Evolutionary conservation across 2,888 invertebrate species (phyloP).

Genomic region (Thera britannica): DNA sequence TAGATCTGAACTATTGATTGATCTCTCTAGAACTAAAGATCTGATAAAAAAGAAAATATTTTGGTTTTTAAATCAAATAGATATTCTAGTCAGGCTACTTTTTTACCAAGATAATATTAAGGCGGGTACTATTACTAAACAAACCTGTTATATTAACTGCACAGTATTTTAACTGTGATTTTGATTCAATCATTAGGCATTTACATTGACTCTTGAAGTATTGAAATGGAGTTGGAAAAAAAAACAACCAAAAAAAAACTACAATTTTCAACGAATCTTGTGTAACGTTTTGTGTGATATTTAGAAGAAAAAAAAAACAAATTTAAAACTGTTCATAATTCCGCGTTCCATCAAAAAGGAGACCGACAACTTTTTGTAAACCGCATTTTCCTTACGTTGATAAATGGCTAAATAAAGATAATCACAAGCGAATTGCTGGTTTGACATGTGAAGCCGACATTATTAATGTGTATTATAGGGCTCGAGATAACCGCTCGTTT

Average conservation of each 20-base stretch:
- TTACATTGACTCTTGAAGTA: no score
- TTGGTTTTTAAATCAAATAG: no score
- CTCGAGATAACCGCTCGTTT: conserved; percentile 71
- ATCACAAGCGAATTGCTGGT: conserved; percentile 75
- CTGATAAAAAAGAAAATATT: no score
- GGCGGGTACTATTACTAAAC: no score
- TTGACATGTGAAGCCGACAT: conserved; percentile 78
- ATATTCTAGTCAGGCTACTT: no score
- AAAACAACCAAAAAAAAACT: neutral
- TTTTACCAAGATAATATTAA: no score
- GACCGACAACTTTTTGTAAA: conserved; percentile 52
- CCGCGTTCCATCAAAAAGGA: conserved; percentile 20
- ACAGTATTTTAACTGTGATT: no score
- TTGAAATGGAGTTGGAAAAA: no score
- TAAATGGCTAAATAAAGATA: conserved; percentile 82
- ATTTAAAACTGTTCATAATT: conserved; percentile 7
- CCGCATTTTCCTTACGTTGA: conserved; percentile 59
- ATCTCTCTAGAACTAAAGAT: no score
- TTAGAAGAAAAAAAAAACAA: neutral
- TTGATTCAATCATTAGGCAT: no score
- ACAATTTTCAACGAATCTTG: neutral
- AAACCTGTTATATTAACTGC: no score
- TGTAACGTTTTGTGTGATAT: neutral
- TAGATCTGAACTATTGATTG: no score
- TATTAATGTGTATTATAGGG: conserved; percentile 83